These are phyloP conservation scores for Elmis aenea DNA, from an alignment of 2,888 invertebrate genomes.

Conservation along the genomic window DNA sequence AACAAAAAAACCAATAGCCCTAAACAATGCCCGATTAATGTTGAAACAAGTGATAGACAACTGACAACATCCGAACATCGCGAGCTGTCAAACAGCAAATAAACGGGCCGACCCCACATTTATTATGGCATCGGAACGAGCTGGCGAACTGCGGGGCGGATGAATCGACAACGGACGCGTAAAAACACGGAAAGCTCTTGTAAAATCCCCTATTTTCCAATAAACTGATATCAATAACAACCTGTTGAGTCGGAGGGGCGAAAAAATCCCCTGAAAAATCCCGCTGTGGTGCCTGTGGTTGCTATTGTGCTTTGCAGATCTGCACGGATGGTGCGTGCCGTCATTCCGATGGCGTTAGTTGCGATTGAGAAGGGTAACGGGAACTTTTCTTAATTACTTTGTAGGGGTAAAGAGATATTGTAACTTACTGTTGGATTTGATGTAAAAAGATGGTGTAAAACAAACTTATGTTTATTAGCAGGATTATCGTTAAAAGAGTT, in stretches of 20 bases:
- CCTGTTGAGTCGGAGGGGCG: slow-evolving; percentile 42
- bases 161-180: slow-evolving; percentile 36
- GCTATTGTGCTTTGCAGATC: slow-evolving; percentile 14
- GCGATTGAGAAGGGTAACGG: neutral
- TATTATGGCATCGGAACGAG: slow-evolving; percentile 22
- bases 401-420: too few species aligned
- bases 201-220: slow-evolving; percentile 49
- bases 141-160: slow-evolving; percentile 20
- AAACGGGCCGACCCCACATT: slow-evolving; percentile 19
- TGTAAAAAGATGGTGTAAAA: too few species aligned
- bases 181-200: slow-evolving; percentile 41
- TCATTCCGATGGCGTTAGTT: too few species aligned
- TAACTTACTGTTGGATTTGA: too few species aligned
- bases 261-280: slow-evolving; percentile 31
- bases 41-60: slow-evolving; percentile 34
- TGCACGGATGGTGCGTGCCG: too few species aligned
- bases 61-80: slow-evolving; percentile 28
- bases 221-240: slow-evolving; percentile 50
- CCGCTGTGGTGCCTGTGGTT: slow-evolving; percentile 21
- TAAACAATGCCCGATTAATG: slow-evolving; percentile 36
- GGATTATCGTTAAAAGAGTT: too few species aligned
- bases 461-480: too few species aligned
- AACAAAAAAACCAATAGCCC: slow-evolving; percentile 31
- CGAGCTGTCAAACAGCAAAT: slow-evolving; percentile 19
- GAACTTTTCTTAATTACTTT: too few species aligned